Evolutionary conservation across 2,888 invertebrate species (phyloP).

Genomic region (Sphinx pinastri): DNA sequence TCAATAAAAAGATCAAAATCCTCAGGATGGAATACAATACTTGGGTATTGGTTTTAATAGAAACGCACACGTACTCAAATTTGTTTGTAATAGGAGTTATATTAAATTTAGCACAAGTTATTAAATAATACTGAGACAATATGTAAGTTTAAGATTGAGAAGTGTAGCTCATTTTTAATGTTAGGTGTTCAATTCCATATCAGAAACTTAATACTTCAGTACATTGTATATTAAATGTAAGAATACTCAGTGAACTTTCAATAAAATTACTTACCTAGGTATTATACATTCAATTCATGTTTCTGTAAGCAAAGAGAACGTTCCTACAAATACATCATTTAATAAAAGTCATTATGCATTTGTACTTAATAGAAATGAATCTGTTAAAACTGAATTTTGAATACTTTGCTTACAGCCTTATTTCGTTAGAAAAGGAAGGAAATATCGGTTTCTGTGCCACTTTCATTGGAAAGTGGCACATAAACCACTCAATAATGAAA

Average conservation of each 20-base stretch:
- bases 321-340: background rate
- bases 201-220: conserved; percentile 29
- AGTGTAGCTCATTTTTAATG: conserved; percentile 30
- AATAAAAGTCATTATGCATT: conserved; percentile 26
- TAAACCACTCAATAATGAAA: too few relatives aligned
- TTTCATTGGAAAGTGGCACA: too few relatives aligned
- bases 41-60: conserved; percentile 17
- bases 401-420: conserved; percentile 24
- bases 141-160: conserved; percentile 60
- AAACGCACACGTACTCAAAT: conserved; percentile 36
- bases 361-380: conserved; percentile 40
- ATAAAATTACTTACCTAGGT: background rate
- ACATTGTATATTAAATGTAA: conserved; percentile 23
- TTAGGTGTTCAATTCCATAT: conserved; percentile 51
- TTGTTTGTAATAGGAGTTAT: conserved; percentile 9
- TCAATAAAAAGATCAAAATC: conserved; percentile 30
- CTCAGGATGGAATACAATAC: conserved; percentile 3
- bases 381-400: conserved; percentile 1
- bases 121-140: conserved; percentile 70
- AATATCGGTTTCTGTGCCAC: background rate
- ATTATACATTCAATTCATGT: background rate
- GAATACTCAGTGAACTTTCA: conserved; percentile 25
- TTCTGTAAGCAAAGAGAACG: background rate
- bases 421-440: background rate
- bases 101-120: conserved; percentile 40